These are phyloP conservation scores for Notothenia coriiceps DNA, from an alignment of 2,113 vertebrate genomes.

Conservation along the genomic window DNA sequence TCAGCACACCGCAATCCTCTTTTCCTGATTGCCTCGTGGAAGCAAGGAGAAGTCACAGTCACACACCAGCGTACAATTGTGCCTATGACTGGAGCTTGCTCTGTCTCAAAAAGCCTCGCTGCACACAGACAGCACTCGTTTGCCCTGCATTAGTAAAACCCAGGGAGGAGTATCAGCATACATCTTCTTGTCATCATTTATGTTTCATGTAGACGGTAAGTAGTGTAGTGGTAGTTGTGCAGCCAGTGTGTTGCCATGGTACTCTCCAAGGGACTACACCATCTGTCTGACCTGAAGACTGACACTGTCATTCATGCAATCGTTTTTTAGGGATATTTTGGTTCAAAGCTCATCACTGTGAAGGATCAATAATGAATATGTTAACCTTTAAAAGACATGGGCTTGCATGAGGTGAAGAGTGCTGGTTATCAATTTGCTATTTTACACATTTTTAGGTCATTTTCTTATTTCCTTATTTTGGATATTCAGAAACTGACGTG, in stretches of 20 bases:
- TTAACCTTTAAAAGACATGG: background rate
- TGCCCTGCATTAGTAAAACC: constrained; percentile 11
- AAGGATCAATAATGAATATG: constrained; percentile 5
- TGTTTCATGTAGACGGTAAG: constrained; percentile 20
- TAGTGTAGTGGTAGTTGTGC: background rate
- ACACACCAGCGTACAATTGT: constrained; percentile 13
- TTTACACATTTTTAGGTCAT: too few relatives aligned
- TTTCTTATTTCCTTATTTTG: background rate
- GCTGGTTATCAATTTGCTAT: too few relatives aligned
- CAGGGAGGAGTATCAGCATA: constrained; percentile 14
- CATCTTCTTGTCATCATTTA: constrained; percentile 1
- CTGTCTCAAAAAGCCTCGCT: background rate
- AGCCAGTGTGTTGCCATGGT: background rate
- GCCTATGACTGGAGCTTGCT: constrained; percentile 3
- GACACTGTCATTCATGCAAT: background rate
- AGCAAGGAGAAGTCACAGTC: constrained; percentile 49
- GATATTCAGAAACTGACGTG: background rate
- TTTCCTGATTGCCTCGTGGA: constrained; percentile 48
- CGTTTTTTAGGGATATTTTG: background rate
- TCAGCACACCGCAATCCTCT: constrained; percentile 6
- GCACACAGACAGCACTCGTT: background rate
- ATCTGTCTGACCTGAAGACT: background rate
- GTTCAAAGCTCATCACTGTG: background rate
- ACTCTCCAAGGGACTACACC: background rate
- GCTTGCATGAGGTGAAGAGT: background rate